Percentiles rank a stretch among this genome's conserved stretches.
phyloP scores from a whole-genome alignment of 2,797 vertebrate species.

The Characodon lateralis region DNA sequence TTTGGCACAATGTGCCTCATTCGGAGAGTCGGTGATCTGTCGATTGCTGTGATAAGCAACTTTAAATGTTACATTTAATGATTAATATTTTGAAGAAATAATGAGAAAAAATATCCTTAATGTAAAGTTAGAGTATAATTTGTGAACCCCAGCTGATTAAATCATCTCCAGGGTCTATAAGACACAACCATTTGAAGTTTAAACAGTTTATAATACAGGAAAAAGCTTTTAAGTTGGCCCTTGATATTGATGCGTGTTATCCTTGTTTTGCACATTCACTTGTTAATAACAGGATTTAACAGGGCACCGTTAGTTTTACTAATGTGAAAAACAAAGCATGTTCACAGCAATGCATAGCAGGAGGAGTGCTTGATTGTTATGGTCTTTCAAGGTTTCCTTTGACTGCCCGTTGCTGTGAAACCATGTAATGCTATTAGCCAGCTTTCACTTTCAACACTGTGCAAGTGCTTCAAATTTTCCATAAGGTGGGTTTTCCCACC shows the following conservation, averaged over 20 bases:
- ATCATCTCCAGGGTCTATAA: not conserved
- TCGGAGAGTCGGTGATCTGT: not conserved
- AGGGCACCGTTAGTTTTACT: slow-evolving; percentile 22
- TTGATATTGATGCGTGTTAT: not conserved
- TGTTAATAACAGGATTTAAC: slow-evolving; percentile 25
- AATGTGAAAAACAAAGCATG: slow-evolving; percentile 39
- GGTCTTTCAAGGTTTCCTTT: slow-evolving; percentile 42
- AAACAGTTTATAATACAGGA: not conserved
- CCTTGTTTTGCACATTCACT: slow-evolving; percentile 13
- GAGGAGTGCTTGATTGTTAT: slow-evolving; percentile 39
- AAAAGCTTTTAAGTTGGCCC: slow-evolving; percentile 3
- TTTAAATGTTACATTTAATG: not conserved
- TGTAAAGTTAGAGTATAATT: not conserved
- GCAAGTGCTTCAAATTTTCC: slow-evolving; percentile 51
- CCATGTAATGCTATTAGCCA: slow-evolving; percentile 64
- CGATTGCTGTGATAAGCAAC: slow-evolving; percentile 2
- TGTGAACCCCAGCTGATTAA: not conserved
- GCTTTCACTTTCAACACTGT: slow-evolving; percentile 50
- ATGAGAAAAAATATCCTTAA: not conserved
- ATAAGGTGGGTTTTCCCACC: slow-evolving; percentile 51
- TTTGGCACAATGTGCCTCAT: not conserved
- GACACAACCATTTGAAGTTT: slow-evolving; percentile 1
- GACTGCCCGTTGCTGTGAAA: slow-evolving; percentile 48
- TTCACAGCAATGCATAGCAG: slow-evolving; percentile 52
- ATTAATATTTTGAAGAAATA: not conserved